Percentiles rank a stretch among this genome's conserved stretches.
Conservation (phyloP, 2,888 invertebrate species). For the Kuschelorhynchus macadamiae region DNA sequence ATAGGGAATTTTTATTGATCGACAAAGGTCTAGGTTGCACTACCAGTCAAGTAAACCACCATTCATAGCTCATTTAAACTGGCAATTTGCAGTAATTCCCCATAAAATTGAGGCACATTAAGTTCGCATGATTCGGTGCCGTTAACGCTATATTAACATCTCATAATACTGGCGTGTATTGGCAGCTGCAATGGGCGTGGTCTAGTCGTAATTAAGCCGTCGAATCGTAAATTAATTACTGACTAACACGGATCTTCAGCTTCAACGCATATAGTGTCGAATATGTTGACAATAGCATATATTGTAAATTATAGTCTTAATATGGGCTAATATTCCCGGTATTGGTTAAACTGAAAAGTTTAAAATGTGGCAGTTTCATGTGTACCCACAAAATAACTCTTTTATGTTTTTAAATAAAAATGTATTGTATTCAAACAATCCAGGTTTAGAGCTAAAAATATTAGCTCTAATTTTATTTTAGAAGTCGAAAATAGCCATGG, state of each 20-base stretch:
- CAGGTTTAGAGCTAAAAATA: no score
- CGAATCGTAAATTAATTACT: slow-evolving; percentile 61
- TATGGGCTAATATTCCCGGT: no score
- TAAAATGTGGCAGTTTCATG: no score
- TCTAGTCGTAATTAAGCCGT: slow-evolving; percentile 57
- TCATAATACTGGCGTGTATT: slow-evolving; percentile 53
- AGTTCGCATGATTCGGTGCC: slow-evolving; percentile 58
- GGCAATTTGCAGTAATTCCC: slow-evolving; percentile 44
- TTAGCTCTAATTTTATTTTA: no score
- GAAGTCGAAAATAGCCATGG: no score
- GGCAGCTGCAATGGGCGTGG: slow-evolving; percentile 42
- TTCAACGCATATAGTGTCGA: slow-evolving; percentile 1
- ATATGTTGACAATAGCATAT: slow-evolving; percentile 9
- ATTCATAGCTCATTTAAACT: slow-evolving; percentile 12
- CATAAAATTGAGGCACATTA: slow-evolving; percentile 53
- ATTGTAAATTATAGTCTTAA: no score
- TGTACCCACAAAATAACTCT: no score
- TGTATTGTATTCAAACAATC: no score
- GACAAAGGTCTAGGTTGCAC: background rate
- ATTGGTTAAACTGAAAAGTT: no score
- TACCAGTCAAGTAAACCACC: background rate
- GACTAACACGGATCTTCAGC: slow-evolving; percentile 46
- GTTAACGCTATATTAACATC: slow-evolving; percentile 60
- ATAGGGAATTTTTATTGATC: no score
- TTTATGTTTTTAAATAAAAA: no score